phyloP scores from a whole-genome alignment of 2,888 invertebrate species.

The Pseudeuparius sepicola region DNA sequence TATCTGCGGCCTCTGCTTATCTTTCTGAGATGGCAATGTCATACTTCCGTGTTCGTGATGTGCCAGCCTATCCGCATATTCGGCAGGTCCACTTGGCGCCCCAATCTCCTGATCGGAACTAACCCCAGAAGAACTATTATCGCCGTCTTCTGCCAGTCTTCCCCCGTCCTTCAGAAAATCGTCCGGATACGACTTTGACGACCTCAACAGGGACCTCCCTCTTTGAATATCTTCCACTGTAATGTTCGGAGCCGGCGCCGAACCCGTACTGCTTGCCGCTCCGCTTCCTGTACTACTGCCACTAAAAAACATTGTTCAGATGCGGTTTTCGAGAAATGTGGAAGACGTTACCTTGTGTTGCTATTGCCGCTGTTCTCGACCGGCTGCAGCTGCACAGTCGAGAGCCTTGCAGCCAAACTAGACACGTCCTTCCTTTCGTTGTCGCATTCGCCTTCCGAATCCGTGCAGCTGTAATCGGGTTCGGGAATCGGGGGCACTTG shows the following conservation, averaged over 20 bases:
- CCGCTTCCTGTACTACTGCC: slow-evolving; percentile 63
- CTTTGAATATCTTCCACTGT: slow-evolving; percentile 87
- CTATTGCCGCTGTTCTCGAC: slow-evolving; percentile 67
- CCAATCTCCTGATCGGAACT: slow-evolving; percentile 72
- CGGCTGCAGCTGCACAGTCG: slow-evolving; percentile 37
- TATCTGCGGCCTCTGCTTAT: slow-evolving; percentile 30
- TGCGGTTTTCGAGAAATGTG: slow-evolving; percentile 3
- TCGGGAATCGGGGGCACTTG: slow-evolving; percentile 75
- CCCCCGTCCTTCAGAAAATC: slow-evolving; percentile 51
- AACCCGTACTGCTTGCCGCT: slow-evolving; percentile 71
- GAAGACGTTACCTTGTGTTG: slow-evolving; percentile 49
- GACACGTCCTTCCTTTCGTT: slow-evolving; percentile 46
- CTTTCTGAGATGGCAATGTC: slow-evolving; percentile 29
- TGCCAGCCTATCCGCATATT: slow-evolving; percentile 28
- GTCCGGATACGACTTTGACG: slow-evolving; percentile 80
- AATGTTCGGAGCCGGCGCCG: no score
- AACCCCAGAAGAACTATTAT: slow-evolving; percentile 81
- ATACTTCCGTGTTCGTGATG: slow-evolving; percentile 26
- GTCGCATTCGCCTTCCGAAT: slow-evolving; percentile 58
- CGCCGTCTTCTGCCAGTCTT: slow-evolving; percentile 58
- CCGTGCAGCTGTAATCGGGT: slow-evolving; percentile 83
- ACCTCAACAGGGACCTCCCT: slow-evolving; percentile 72
- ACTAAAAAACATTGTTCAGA: slow-evolving; percentile 34
- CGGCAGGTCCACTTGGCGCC: neutral
- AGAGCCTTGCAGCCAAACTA: slow-evolving; percentile 39